Evolutionary conservation across 2,797 vertebrate species (phyloP), one percentile per base, ranked within the genome.

Genomic region (Alectoris magna): DNA sequence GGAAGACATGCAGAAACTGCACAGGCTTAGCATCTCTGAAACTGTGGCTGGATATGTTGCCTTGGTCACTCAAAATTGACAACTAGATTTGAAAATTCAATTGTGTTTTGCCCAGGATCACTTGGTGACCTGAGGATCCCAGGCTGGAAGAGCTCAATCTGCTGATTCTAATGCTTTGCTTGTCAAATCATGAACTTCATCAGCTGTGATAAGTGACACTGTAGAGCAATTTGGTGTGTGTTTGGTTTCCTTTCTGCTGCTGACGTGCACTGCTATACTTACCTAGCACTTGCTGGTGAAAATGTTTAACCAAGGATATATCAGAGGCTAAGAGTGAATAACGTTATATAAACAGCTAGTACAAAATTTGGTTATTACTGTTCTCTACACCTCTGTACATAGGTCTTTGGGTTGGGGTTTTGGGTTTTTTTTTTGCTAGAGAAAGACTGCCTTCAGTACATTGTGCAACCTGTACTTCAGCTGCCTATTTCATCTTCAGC

Each of bases 81-180:
- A 68, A 58, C 36, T 22, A 2, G 5, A 16, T 70, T 59, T 84
- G 70, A 73, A 91, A 80, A 63, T 41, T 56, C 9, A 1, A 1
- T 43, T 77, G 43, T 56, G 41, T 76, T 92, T 93, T 83, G 43
- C 59, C 66, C 31, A 5, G 18, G 23, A 16, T 75, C 27, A 34
- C 19, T n/a, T 1, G 1, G 27, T 60, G 44, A 63, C 14, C 29
- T 0, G 0, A 63, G 46, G 6, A 13, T 80, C 14, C 22, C 43
- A 34, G 21, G 16, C 41, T 71, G 41, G 38, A 58, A 90, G 31
- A 71, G 15, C 17, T 43, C 55, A 31, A 24, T 13, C 39, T 71
- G n/a, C 26, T 5, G 38, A 62, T 41, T 76, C 13, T 34, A 7
- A 0, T 62, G 41, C 56, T 81, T 63, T 70, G 14, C 44, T 7